Percentiles rank a stretch among this genome's conserved stretches.
Evolutionary conservation across 2,888 invertebrate species (phyloP).

Genomic region (Slavum lentiscoides): DNA sequence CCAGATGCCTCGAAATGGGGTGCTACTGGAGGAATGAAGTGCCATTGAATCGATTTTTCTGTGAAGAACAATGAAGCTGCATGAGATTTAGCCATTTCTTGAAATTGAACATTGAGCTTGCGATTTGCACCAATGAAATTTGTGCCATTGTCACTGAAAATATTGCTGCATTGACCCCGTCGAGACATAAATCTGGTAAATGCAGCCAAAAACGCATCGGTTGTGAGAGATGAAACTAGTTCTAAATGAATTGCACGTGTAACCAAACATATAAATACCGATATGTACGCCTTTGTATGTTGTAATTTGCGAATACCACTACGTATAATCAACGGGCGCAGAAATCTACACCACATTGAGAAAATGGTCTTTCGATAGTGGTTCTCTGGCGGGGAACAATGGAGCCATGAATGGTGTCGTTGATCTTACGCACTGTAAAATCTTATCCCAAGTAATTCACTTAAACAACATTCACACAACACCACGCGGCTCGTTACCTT

Average conservation of each 20-base stretch:
- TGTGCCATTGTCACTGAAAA: slow-evolving; percentile 6
- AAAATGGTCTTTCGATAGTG: slow-evolving; percentile 2
- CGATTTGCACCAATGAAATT: slow-evolving; percentile 16
- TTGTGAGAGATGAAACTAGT: neutral
- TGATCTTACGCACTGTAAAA: no score
- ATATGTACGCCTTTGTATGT: neutral
- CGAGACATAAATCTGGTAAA: slow-evolving; percentile 3
- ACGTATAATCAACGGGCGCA: neutral
- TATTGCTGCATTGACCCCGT: neutral
- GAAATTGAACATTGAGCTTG: neutral
- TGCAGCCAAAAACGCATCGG: slow-evolving; percentile 1
- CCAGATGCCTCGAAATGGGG: no score
- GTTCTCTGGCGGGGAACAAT: neutral
- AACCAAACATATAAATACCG: slow-evolving; percentile 4
- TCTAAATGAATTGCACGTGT: slow-evolving; percentile 6
- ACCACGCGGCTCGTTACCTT: no score
- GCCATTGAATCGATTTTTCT: no score
- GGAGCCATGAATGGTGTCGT: neutral
- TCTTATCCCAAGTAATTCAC: no score
- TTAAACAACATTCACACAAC: no score
- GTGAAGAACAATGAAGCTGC: neutral
- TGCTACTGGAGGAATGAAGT: no score
- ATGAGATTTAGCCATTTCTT: neutral
- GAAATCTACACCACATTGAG: neutral
- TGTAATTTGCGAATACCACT: neutral